These are phyloP conservation scores for Oegoconia quadripuncta DNA, from an alignment of 2,888 invertebrate genomes.

Conservation along the genomic window DNA sequence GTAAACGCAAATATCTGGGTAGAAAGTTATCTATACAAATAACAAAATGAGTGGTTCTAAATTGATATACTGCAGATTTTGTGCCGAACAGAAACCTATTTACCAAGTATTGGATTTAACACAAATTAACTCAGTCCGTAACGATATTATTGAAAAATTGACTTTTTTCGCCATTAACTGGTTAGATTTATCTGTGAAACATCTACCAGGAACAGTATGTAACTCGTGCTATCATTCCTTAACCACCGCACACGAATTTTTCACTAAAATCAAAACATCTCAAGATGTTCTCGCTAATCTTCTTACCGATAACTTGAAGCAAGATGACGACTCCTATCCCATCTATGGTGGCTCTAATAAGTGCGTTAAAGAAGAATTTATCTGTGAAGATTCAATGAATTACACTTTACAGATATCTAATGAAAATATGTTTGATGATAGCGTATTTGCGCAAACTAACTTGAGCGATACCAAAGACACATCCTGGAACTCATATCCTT, in stretches of 20 bases:
- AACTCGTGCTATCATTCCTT: constrained; percentile 1
- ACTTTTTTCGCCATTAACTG: not conserved
- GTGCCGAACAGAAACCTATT: not conserved
- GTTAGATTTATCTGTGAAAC: not conserved
- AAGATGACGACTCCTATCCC: not conserved
- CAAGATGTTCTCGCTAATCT: not conserved
- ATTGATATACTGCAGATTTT: constrained; percentile 2
- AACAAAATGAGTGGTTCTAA: not conserved
- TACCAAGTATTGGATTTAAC: not conserved
- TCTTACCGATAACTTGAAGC: not conserved
- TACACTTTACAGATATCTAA: too few relatives aligned
- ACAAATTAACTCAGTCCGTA: not conserved
- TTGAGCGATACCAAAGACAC: not conserved
- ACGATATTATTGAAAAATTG: constrained; percentile 1
- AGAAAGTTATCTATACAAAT: too few relatives aligned
- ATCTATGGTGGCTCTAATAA: not conserved
- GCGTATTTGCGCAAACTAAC: too few relatives aligned
- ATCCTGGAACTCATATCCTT: not conserved
- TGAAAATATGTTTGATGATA: too few relatives aligned
- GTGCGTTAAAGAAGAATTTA: not conserved
- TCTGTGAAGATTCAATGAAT: not conserved
- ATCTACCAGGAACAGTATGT: constrained; percentile 1
- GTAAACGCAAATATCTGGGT: too few relatives aligned
- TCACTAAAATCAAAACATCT: not conserved
- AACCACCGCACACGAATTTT: not conserved